phyloP scores from a whole-genome alignment of 2,797 vertebrate genomes.

The Gallinago stenura region DNA sequence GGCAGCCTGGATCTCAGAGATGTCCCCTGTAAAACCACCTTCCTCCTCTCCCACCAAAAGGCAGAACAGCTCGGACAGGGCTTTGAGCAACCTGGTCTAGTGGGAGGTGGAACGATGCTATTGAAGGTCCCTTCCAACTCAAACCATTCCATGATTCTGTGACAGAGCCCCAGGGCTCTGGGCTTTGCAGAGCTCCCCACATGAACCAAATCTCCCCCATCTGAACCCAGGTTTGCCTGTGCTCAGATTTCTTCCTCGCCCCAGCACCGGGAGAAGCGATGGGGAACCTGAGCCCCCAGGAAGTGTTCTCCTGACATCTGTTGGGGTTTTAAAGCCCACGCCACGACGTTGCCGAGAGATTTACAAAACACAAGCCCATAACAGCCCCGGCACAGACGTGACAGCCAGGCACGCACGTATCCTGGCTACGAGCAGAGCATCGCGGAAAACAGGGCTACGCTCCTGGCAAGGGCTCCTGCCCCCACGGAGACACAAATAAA shows the following conservation, averaged over 20 bases:
- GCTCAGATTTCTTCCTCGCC: not conserved
- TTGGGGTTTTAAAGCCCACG: not conserved
- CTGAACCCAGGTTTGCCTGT: accelerated
- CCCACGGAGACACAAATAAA: not conserved
- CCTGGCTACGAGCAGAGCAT: not conserved
- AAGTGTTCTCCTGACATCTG: not conserved
- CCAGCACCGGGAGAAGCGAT: accelerated
- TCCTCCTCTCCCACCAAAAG: not conserved
- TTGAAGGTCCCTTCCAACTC: too few relatives aligned
- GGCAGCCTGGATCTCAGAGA: not conserved
- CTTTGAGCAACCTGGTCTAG: too few relatives aligned
- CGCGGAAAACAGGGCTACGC: not conserved
- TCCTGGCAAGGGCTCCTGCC: not conserved
- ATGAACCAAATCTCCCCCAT: not conserved
- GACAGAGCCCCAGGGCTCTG: not conserved
- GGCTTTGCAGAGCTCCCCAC: not conserved
- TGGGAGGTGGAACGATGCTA: too few relatives aligned
- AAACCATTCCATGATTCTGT: too few relatives aligned
- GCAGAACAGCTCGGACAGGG: not conserved
- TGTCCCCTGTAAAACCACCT: not conserved
- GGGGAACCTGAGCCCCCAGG: not conserved
- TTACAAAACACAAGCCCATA: not conserved
- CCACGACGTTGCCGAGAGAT: not conserved
- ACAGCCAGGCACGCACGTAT: not conserved
- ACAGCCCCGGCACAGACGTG: not conserved